A percentile compares a stretch with the other conserved stretches of the same genome.
phyloP scores from a whole-genome alignment of 2,113 vertebrate species.

The Boulengeromyrus knoepffleri region DNA sequence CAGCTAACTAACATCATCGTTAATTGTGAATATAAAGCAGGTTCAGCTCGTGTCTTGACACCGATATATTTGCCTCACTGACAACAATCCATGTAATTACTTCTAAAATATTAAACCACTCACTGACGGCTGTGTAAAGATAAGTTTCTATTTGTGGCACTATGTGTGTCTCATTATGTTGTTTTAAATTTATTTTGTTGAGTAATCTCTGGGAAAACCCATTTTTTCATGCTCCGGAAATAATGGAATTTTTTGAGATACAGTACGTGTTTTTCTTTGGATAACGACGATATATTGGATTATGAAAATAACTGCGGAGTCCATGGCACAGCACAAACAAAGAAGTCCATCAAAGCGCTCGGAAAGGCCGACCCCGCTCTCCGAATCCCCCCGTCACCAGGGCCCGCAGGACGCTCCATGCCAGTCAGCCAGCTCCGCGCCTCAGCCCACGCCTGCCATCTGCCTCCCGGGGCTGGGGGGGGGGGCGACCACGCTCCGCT shows the following conservation, averaged over 20 bases:
- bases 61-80: background rate
- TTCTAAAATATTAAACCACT: background rate
- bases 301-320: background rate
- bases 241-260: background rate
- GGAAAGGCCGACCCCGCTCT: background rate
- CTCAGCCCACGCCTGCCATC: conserved; percentile 16
- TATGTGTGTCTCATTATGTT: background rate
- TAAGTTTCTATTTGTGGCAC: background rate
- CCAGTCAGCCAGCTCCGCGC: background rate
- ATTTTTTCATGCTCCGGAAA: background rate
- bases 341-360: background rate
- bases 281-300: background rate
- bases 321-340: background rate
- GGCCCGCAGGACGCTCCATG: background rate
- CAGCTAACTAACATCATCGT: background rate
- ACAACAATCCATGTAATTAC: background rate
- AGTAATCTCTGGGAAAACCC: background rate
- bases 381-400: background rate
- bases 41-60: background rate
- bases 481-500: background rate
- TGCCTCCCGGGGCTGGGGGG: background rate
- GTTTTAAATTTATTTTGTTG: background rate
- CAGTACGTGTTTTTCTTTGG: background rate
- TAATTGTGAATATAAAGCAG: background rate
- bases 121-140: background rate